A percentile compares a stretch with the other conserved stretches of the same genome.
Evolutionary conservation across 2,113 vertebrate species (phyloP).

Genomic region (Aix galericulata): DNA sequence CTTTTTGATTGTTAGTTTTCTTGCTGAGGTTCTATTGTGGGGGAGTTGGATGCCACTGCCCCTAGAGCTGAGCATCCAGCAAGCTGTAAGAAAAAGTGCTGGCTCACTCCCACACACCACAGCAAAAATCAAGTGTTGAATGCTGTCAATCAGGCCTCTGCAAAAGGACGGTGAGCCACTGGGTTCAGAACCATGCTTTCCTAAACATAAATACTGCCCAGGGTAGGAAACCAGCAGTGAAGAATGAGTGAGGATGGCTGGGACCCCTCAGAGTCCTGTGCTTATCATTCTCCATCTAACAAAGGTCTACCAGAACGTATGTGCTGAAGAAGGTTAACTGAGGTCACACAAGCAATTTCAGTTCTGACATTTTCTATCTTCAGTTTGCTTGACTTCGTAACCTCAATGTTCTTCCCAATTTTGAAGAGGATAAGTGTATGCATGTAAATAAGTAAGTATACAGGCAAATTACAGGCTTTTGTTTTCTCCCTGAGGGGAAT

Average conservation of each 20-base stretch:
- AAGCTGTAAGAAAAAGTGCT: background rate
- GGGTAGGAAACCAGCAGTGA: background rate
- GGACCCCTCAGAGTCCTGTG: background rate
- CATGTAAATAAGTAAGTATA: background rate
- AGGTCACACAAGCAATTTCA: background rate
- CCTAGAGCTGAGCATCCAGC: background rate
- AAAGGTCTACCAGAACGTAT: background rate
- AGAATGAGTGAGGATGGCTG: background rate
- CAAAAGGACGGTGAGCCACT: background rate
- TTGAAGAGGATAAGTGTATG: background rate
- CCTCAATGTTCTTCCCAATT: background rate
- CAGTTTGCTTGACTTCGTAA: slow-evolving; percentile 9
- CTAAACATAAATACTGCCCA: background rate
- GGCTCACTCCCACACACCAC: background rate
- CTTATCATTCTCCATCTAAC: background rate
- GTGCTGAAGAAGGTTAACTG: background rate
- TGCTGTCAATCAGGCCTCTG: background rate
- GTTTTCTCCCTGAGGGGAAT: background rate
- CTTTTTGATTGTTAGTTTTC: too few species aligned
- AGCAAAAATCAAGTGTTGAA: background rate
- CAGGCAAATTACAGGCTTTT: background rate
- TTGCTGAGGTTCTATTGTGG: background rate
- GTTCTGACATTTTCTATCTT: background rate
- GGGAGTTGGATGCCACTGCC: background rate
- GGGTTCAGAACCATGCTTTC: background rate